These are phyloP conservation scores for Frankliniella intonsa DNA, from an alignment of 2,888 invertebrate genomes.

Conservation along the genomic window DNA sequence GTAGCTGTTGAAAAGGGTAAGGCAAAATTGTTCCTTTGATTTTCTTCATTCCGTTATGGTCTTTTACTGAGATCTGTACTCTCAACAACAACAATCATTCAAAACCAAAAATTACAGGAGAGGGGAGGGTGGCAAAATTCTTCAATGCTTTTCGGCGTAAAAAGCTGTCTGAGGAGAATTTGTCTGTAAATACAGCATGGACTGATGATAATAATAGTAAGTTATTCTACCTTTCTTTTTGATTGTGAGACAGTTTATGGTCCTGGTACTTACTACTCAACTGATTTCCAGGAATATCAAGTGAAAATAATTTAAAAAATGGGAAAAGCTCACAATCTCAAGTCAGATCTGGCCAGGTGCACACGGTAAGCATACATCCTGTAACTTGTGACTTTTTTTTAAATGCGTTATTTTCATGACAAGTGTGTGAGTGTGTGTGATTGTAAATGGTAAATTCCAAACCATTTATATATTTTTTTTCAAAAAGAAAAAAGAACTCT, in stretches of 20 bases:
- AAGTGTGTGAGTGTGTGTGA: not conserved
- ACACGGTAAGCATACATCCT: not conserved
- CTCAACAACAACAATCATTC: not conserved
- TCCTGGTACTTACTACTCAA: not conserved
- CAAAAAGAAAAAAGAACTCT: not conserved
- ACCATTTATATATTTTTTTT: too few relatives aligned
- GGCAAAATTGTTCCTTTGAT: not conserved
- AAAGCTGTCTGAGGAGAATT: constrained; percentile 1
- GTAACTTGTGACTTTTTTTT: not conserved
- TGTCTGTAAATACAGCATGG: not conserved
- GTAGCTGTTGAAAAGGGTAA: not conserved
- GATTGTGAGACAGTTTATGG: not conserved
- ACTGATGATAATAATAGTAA: not conserved
- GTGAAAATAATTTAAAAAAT: constrained; percentile 19
- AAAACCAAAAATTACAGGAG: not conserved
- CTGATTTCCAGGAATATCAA: not conserved
- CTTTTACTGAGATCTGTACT: not conserved
- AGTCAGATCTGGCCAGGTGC: not conserved
- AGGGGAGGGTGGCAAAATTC: not conserved
- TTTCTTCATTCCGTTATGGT: not conserved
- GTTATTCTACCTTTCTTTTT: not conserved
- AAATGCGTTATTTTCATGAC: too few relatives aligned
- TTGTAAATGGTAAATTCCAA: not conserved
- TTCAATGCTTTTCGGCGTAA: constrained; percentile 1
- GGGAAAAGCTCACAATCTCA: not conserved